Conservation (phyloP, 2,888 invertebrate genomes). For the Callyntrura guangdongensis region DNA sequence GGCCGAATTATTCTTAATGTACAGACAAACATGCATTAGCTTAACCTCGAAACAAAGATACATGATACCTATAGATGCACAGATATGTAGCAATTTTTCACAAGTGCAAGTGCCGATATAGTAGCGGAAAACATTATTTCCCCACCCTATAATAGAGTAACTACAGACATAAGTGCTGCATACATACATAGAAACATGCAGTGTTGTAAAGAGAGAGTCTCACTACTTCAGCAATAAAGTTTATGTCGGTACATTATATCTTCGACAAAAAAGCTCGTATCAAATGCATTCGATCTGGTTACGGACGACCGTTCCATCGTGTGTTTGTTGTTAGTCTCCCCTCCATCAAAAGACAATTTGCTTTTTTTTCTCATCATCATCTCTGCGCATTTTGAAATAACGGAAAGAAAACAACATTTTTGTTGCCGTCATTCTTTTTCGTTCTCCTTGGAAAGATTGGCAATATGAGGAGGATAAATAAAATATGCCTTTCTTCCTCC, state of each 20-base stretch:
- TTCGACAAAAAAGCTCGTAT: background rate
- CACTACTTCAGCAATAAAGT: too few relatives aligned
- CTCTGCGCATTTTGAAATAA: slow-evolving; percentile 25
- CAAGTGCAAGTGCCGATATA: background rate
- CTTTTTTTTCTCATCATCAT: slow-evolving; percentile 48
- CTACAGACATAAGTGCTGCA: background rate
- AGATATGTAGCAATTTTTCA: too few relatives aligned
- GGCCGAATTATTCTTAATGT: too few relatives aligned
- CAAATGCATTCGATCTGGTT: slow-evolving; percentile 61
- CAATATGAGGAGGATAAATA: too few relatives aligned
- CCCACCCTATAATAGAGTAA: background rate
- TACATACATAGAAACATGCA: background rate
- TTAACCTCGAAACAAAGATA: too few relatives aligned
- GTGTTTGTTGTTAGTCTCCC: slow-evolving; percentile 42
- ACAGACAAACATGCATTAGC: too few relatives aligned
- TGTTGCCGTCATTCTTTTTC: slow-evolving; percentile 11
- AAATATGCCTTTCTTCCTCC: background rate
- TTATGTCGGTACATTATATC: too few relatives aligned
- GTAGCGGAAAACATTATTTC: background rate
- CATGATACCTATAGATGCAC: too few relatives aligned
- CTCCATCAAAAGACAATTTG: slow-evolving; percentile 70
- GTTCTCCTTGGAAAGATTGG: background rate
- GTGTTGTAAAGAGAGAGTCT: too few relatives aligned
- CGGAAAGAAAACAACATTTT: slow-evolving; percentile 26
- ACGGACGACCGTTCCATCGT: slow-evolving; percentile 15